Conservation (phyloP, 2,888 invertebrate species). For the Metallyticus violacea region DNA sequence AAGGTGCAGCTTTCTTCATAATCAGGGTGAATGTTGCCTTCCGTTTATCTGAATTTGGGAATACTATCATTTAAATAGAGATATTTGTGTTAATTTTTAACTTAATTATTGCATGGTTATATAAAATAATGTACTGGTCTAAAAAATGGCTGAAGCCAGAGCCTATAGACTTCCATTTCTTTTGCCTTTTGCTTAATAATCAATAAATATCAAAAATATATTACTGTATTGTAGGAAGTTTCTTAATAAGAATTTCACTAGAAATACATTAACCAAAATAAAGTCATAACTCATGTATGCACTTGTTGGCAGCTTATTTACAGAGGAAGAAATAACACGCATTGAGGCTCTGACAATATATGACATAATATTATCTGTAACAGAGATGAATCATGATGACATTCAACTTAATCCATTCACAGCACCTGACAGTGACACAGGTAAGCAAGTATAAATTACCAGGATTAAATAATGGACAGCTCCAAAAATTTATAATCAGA, state of each 20-base stretch:
- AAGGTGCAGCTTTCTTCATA: too few relatives aligned
- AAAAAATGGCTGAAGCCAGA: too few relatives aligned
- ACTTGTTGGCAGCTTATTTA: constrained; percentile 48
- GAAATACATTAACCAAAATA: not conserved
- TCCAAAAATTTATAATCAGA: too few relatives aligned
- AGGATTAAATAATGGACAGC: too few relatives aligned
- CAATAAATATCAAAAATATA: not conserved
- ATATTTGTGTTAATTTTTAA: too few relatives aligned
- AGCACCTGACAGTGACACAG: constrained; percentile 40
- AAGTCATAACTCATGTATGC: constrained; percentile 28
- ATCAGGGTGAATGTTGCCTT: too few relatives aligned
- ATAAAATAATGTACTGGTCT: too few relatives aligned
- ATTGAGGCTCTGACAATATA: constrained; percentile 49
- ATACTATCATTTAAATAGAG: too few relatives aligned
- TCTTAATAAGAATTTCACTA: not conserved
- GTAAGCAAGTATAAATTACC: constrained; percentile 8
- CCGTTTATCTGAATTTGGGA: too few relatives aligned
- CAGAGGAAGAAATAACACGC: constrained; percentile 45
- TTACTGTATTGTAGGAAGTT: not conserved
- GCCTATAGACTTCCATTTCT: too few relatives aligned
- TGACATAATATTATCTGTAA: constrained; percentile 52
- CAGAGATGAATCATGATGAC: constrained; percentile 48
- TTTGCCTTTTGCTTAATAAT: too few relatives aligned
- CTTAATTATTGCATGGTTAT: too few relatives aligned
- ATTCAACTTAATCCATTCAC: constrained; percentile 51